These are phyloP conservation scores for Drosophila bifasciata DNA, from an alignment of 1,140 invertebrate genomes.

Conservation along the genomic window DNA sequence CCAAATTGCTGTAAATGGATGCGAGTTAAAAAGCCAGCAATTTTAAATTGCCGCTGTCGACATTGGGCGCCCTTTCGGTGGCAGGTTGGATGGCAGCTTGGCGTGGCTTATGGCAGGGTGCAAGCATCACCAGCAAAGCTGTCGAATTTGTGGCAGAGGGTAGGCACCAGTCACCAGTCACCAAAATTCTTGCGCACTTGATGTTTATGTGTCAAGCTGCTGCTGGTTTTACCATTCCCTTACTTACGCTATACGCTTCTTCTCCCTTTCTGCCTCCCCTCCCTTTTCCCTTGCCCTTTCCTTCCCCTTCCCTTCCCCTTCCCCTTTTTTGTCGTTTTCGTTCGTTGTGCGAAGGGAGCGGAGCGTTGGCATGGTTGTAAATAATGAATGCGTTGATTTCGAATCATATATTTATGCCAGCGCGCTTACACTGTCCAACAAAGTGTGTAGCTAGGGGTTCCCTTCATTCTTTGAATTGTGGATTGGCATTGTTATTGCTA, in stretches of 20 bases:
- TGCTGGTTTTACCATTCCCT: slow-evolving; percentile 63
- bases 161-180: slow-evolving; percentile 3
- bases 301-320: no score
- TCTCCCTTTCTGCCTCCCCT: no score
- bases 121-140: slow-evolving; percentile 7
- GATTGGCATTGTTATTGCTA: no score
- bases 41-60: slow-evolving; percentile 79
- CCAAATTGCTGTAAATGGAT: slow-evolving; percentile 82
- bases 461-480: no score
- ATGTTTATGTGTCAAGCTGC: slow-evolving; percentile 80
- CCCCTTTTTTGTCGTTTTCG: slow-evolving; percentile 37
- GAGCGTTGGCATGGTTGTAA: slow-evolving; percentile 56
- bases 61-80: slow-evolving; percentile 48
- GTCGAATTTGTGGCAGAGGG: slow-evolving; percentile 20
- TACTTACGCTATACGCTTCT: no score
- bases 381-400: slow-evolving; percentile 80
- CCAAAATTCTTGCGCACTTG: slow-evolving; percentile 64
- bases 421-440: slow-evolving; percentile 51
- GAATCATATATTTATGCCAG: slow-evolving; percentile 75
- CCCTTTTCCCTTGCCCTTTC: no score
- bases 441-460: neutral
- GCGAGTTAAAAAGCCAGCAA: slow-evolving; percentile 82
- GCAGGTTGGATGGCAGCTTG: neutral
- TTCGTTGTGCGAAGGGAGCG: neutral
- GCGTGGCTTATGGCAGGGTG: neutral